Evolutionary conservation across 2,888 invertebrate genomes (phyloP), one percentile per base, ranked within the genome.

Genomic region (Tetranychus truncatus): DNA sequence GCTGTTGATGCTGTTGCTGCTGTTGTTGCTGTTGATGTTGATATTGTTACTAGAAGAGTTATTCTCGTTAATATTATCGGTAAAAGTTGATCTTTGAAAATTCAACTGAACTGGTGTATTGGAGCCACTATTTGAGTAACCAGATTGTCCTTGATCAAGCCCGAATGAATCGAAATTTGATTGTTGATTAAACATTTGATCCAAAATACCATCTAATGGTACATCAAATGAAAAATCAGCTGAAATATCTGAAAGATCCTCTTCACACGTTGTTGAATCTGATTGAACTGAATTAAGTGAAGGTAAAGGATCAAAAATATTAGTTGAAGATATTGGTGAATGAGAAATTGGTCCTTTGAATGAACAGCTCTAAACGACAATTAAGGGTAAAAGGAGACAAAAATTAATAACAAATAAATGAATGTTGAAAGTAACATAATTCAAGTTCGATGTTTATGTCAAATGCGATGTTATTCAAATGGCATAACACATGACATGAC

Each of bases 181-280:
- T 55, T 55, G 55, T 55, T 55, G 55, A 55, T 55, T 73, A 8
- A 73, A 75, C 73, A 73, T 73, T 66, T 73, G 72, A 66, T 73
- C 75, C 15, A 75, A 45, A 2, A 73, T 73, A 73, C 66, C 75
- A 8, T 75, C 75, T 15, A 75, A 55, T 1, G 75, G 73, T 66
- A 72, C 75, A 15, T 75, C 66, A 21, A 75, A 66, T n/a, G 75
- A 55, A 75, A 75, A 75, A 72, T 75, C 75, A 24, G 72, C 46
- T 20, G 73, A 44, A 45, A 75, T 72, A 46, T 75, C 75, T 72
- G 73, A 66, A 18, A 75, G 34, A 24, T 46, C 66, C 8, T 75
- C 75, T 44, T 75, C 75, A 66, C 71, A 69, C 6, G 34, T 34
- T 34, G 34, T 34, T 34, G 34, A 34, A 34, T 34, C 4, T 34